Evolutionary conservation across 2,888 invertebrate species (phyloP).

Genomic region (Abscondita cerata): DNA sequence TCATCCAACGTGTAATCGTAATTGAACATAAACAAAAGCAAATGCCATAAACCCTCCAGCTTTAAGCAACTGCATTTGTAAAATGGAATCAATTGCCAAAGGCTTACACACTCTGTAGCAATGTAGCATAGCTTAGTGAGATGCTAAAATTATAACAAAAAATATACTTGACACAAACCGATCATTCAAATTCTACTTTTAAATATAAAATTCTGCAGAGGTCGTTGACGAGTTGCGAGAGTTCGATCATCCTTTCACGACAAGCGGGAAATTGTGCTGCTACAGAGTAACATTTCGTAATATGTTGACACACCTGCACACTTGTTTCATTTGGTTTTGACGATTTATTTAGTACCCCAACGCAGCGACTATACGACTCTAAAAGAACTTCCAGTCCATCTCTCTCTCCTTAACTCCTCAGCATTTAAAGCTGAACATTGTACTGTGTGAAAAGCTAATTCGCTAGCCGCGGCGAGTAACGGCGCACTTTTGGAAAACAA

Average conservation of each 20-base stretch:
- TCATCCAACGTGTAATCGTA: constrained; percentile 98
- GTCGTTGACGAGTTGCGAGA: constrained; percentile 88
- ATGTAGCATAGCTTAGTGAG: constrained; percentile 82
- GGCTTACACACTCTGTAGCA: constrained; percentile 90
- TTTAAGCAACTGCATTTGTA: constrained; percentile 84
- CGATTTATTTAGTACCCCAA: constrained; percentile 83
- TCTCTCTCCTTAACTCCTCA: constrained; percentile 94
- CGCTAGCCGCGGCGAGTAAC: constrained; percentile 88
- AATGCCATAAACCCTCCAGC: constrained; percentile 92
- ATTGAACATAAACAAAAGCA: constrained; percentile 87
- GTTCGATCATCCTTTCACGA: constrained; percentile 83
- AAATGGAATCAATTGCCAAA: constrained; percentile 81
- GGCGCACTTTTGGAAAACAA: constrained; percentile 87
- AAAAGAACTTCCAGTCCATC: constrained; percentile 89
- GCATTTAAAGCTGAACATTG: constrained; percentile 97
- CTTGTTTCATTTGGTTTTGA: constrained; percentile 80
- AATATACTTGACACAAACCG: too few species aligned
- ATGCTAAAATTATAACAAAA: constrained; percentile 65
- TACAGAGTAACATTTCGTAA: constrained; percentile 93
- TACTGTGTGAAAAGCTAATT: constrained; percentile 95
- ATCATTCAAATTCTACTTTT: constrained; percentile 65
- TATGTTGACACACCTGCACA: constrained; percentile 91
- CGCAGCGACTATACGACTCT: constrained; percentile 93
- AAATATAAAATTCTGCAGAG: constrained; percentile 85
- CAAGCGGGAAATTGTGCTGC: constrained; percentile 94